Percentiles rank a stretch among this genome's conserved stretches.
phyloP scores from a whole-genome alignment of 2,888 invertebrate species.

The Eledona agricola region DNA sequence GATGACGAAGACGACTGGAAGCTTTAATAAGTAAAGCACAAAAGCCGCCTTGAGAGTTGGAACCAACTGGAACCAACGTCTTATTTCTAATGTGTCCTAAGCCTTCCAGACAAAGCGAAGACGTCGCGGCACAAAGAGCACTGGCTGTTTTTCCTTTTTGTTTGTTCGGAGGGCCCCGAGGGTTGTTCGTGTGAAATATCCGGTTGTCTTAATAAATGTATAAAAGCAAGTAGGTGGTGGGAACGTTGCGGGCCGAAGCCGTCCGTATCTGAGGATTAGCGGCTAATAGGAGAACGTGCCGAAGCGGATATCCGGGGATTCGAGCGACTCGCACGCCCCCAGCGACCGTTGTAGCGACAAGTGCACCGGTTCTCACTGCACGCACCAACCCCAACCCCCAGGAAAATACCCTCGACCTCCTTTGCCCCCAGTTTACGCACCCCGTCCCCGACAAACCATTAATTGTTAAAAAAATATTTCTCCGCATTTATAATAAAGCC shows the following conservation, averaged over 20 bases:
- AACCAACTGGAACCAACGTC: no score
- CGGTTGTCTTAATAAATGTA: slow-evolving; percentile 37
- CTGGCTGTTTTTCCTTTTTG: no score
- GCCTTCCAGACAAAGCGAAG: no score
- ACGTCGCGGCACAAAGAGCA: no score
- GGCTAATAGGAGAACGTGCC: slow-evolving; percentile 60
- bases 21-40: no score
- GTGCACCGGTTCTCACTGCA: slow-evolving; percentile 47
- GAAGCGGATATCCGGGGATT: slow-evolving; percentile 57
- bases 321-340: slow-evolving; percentile 55
- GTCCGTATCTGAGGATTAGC: slow-evolving; percentile 50
- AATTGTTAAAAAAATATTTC: slow-evolving; percentile 40
- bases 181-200: slow-evolving; percentile 25
- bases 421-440: slow-evolving; percentile 29
- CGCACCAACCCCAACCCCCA: slow-evolving; percentile 20
- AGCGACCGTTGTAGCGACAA: slow-evolving; percentile 53
- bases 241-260: slow-evolving; percentile 35
- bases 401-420: not conserved
- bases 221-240: slow-evolving; percentile 35
- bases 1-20: no score
- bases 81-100: no score
- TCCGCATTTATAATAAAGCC: slow-evolving; percentile 19
- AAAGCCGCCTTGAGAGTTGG: no score
- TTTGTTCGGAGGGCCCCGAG: no score
- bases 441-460: slow-evolving; percentile 37